Evolutionary conservation across 2,113 vertebrate species (phyloP).

Genomic region (Myiagra hebetior): DNA sequence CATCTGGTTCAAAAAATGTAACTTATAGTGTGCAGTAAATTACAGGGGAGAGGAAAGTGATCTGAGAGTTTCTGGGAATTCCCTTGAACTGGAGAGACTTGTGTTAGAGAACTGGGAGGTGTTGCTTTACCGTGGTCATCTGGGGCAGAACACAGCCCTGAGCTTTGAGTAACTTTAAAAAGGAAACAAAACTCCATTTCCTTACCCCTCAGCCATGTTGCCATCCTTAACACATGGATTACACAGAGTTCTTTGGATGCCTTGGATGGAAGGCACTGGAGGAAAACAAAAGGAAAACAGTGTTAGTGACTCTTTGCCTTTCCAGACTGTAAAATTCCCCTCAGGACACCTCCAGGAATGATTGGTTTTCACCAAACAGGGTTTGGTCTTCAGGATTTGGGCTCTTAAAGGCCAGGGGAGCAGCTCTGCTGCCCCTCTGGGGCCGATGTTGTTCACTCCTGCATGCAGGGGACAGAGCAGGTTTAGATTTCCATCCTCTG

Average conservation of each 20-base stretch:
- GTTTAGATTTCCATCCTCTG: not conserved
- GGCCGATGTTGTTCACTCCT: not conserved
- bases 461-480: not conserved
- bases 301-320: not conserved
- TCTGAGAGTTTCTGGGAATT: not conserved
- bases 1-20: not conserved
- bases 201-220: not conserved
- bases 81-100: fast-evolving
- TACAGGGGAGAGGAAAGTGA: not conserved
- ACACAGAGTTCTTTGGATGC: not conserved
- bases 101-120: not conserved
- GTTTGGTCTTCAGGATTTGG: not conserved
- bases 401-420: not conserved
- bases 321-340: not conserved
- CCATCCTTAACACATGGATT: not conserved
- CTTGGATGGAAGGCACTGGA: not conserved
- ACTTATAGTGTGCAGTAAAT: not conserved
- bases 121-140: fast-evolving
- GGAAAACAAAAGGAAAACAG: not conserved
- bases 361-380: not conserved
- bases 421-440: not conserved
- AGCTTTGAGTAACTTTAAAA: not conserved
- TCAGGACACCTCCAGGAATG: not conserved
- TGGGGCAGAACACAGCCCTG: not conserved
- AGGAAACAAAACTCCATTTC: not conserved